Evolutionary conservation across 2,113 vertebrate species (phyloP), one percentile per base, ranked within the genome.

Genomic region (Myocastor coypus): DNA sequence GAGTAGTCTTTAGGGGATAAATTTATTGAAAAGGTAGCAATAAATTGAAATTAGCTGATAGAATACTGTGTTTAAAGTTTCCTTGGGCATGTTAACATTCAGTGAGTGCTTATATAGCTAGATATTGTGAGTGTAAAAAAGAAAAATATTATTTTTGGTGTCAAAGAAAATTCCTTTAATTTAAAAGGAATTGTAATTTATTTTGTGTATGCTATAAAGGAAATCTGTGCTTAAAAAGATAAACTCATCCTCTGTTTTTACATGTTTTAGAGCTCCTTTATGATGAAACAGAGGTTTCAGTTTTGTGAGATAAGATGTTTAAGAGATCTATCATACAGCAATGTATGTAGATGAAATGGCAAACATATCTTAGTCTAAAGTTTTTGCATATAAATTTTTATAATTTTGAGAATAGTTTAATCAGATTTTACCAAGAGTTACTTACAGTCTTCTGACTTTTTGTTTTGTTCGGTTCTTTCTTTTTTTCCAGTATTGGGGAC

Each of bases 391-490:
- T 77, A 77, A 63, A 75, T 92, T 83, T 96, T 4, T 96, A 1
- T 93, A 59, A 71, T 92, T 94, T 96, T 94, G 13, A 50, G 80
- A 83, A 77, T 32, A 71, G 4, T 83, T 84, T 30, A 84, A 26
- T 84, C 40, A 96, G 68, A 61, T 93, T 96, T 14, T 91, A 37
- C 46, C 89, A 68, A 96, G 61, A 84, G 83, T 91, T 94, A 89
- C 30, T 90, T 40, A 83, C 12, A 59, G 46, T 22, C 40, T 37
- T 46, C 40, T 75, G 40, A 75, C 71, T 46, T 77, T 77, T 77
- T 28, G 73, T 75, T 75, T 57, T 82, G 9, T 82, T 82, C 57
- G n/a, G 3, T 57, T 26, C 1, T 22, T 77, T 77, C 13, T 46
- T 50, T 22, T 55, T 59, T 82, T 59, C 34, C 34, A n/a, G 40